Evolutionary conservation across 2,888 invertebrate genomes (phyloP), one percentile per base, ranked within the genome.

Genomic region (Aromia moschata): DNA sequence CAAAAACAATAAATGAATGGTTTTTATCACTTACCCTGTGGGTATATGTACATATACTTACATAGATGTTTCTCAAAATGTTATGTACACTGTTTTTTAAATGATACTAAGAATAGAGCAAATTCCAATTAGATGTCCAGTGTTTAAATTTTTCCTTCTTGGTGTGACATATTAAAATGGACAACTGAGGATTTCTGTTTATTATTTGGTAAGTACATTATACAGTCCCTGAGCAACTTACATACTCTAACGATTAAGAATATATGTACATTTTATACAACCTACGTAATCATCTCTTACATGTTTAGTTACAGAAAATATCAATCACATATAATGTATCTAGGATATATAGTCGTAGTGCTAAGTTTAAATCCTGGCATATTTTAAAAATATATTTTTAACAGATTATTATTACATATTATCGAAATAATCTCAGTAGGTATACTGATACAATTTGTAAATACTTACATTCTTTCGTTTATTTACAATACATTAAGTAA

Each of bases 141-240:
- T n/a, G n/a, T n/a, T n/a, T n/a, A n/a, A n/a, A n/a, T n/a, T n/a
- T n/a, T n/a, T n/a, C n/a, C n/a, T n/a, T n/a, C n/a, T n/a, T n/a
- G n/a, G n/a, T n/a, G n/a, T n/a, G n/a, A 7, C 7, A 25, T 25
- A 25, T 25, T 25, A 7, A 25, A 25, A 25, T 25, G 4, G 25
- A 25, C 7, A 25, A 25, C 7, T 25, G 4, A 46, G 53, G 40
- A 14, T 47, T 54, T 40, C 40, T 41, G 54, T 58, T 49, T 40
- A 58, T 67, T 67, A 67, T 68, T 69, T 62, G 52, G 58, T 66
- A 64, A 58, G 58, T 67, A 69, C 63, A 68, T 58, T 62, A 63
- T 62, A 65, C 63, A 69, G 58, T 70, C 70, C 70, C 70, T 70
- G 70, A 70, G 70, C 66, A 69, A 67, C 68, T 62, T 67, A n/a